phyloP scores from a whole-genome alignment of 2,113 vertebrate genomes.

The Mirza zaza region DNA sequence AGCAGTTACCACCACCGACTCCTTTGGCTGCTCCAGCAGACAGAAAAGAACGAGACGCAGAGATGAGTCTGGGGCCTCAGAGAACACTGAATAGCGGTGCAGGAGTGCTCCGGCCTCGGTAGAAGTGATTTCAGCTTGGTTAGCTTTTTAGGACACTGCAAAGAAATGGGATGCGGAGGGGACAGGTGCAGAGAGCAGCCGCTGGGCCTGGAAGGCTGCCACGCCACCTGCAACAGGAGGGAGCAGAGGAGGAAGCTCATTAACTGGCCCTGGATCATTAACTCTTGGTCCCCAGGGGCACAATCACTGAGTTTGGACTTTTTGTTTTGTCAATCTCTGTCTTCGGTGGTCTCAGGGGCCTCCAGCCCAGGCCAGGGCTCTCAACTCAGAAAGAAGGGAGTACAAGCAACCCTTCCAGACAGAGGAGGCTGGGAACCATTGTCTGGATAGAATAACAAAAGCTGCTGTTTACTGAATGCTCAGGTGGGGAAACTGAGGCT shows the following conservation, averaged over 20 bases:
- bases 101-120: background rate
- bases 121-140: constrained; percentile 45
- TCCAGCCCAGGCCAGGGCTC: background rate
- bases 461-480: background rate
- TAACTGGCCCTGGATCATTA: constrained; percentile 23
- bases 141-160: constrained; percentile 62
- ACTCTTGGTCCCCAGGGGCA: background rate
- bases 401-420: background rate
- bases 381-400: background rate
- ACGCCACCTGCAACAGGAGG: constrained; percentile 16
- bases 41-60: background rate
- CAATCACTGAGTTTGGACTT: constrained; percentile 9
- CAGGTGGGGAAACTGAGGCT: constrained; percentile 42
- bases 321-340: background rate
- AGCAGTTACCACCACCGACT: background rate
- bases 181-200: constrained; percentile 46
- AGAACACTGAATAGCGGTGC: background rate
- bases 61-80: background rate
- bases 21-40: background rate
- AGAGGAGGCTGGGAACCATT: background rate
- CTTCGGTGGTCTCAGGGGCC: background rate
- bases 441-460: background rate
- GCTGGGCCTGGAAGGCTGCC: constrained; percentile 28
- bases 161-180: background rate
- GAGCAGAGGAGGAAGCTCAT: constrained; percentile 46